Conservation (phyloP, 2,797 vertebrate genomes). For the Loris lydekkerianus region DNA sequence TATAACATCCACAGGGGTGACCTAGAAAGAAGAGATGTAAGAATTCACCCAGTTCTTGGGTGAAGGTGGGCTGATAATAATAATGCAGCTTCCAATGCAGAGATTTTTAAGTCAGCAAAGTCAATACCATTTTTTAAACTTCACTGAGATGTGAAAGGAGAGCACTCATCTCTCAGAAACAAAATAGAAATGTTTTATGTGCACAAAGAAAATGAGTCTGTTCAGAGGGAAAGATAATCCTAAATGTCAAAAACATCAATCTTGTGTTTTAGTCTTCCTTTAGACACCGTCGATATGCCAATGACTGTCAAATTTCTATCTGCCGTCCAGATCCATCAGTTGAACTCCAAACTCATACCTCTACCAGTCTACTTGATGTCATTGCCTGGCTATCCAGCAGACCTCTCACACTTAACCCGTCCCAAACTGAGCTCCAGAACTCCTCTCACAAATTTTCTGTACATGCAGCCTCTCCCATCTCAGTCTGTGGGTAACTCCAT, state of each 20-base stretch:
- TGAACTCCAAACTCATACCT: not conserved
- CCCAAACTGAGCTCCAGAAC: not conserved
- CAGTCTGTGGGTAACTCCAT: not conserved
- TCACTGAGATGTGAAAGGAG: not conserved
- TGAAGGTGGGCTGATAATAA: not conserved
- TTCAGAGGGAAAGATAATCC: slow-evolving; percentile 1
- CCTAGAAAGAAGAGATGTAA: not conserved
- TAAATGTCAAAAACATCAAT: slow-evolving; percentile 3
- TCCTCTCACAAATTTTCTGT: not conserved
- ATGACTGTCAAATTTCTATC: slow-evolving; percentile 3
- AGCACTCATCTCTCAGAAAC: slow-evolving; percentile 12
- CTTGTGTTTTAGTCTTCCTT: not conserved
- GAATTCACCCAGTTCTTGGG: not conserved
- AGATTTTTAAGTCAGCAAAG: not conserved
- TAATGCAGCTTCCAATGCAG: not conserved
- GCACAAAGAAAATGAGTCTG: slow-evolving; percentile 40
- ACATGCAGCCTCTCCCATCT: not conserved
- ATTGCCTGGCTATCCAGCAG: not conserved
- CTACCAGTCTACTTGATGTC: not conserved
- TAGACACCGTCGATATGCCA: not conserved
- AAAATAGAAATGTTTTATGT: not conserved
- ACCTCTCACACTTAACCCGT: not conserved
- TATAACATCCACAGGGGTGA: not conserved
- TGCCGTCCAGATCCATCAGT: slow-evolving; percentile 16
- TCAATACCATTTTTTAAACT: not conserved